Evolutionary conservation across 2,888 invertebrate genomes (phyloP), one percentile per base, ranked within the genome.

Genomic region (Stenolophus ochropezus): DNA sequence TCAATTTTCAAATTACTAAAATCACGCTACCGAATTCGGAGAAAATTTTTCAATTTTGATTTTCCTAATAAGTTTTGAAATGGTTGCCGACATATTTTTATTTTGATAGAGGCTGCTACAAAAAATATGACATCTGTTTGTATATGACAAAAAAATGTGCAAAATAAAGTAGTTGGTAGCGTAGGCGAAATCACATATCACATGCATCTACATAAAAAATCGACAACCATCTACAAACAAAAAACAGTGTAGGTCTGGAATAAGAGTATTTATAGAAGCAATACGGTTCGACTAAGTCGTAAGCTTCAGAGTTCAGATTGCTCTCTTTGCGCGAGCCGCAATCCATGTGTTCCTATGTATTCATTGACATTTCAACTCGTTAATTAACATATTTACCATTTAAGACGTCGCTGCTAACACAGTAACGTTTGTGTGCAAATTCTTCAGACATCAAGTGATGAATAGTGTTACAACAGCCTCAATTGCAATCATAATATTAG

Each of bases 331-430:
- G 23, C 14, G 20, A 33, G 53, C 21, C 23, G 58, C 47, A 47
- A 21, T 58, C 49, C 51, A 65, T 75, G 49, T 49, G 81, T 75
- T 74, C 58, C 27, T 81, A 58, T 53, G 51, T 58, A 75, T 51
- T 74, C 81, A 81, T 81, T 81, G 81, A 81, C 81, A 75, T 75
- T 81, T 81, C 33, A 81, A 81, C 81, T 23, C 61, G 25, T 81
- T 75, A 61, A 81, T 81, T 58, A 47, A 80, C 73, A 80, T 71
- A 80, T 73, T 71, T 80, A 73, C 21, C 56, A 79, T 79, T 79
- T 53, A 27, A 76, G 18, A 76, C 21, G 20, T 27, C 33, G 33
- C n/a, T 21, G 78, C 27, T 65, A 78, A 65, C 33, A 69, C 16
- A 69, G 33, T 27, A 61, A 61, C 23, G 61, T 25, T 23, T 61